Evolutionary conservation across 2,113 vertebrate genomes (phyloP).

Genomic region (Leuciscus idus): DNA sequence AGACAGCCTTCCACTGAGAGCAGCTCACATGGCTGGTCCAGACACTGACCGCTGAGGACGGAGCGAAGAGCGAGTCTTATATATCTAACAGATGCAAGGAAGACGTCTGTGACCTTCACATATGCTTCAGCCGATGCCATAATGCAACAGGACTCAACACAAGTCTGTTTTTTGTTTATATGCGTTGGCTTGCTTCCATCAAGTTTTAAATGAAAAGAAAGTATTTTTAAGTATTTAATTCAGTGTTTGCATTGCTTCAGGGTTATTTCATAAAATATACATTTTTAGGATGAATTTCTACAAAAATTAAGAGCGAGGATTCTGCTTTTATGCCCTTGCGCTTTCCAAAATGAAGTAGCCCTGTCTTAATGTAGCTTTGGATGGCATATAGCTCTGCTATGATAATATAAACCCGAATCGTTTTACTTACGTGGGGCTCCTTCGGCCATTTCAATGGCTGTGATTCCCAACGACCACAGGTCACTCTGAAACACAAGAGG

Average conservation of each 20-base stretch:
- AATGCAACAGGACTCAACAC: neutral
- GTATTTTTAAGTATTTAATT: neutral
- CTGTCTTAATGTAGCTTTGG: neutral
- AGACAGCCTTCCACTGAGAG: conserved; percentile 17
- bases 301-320: neutral
- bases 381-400: neutral
- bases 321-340: neutral
- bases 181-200: neutral
- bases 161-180: neutral
- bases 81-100: conserved; percentile 13
- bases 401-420: neutral
- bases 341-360: neutral
- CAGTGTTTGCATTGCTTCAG: neutral
- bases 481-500: conserved; percentile 18
- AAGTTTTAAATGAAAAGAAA: neutral
- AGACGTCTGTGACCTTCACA: conserved; percentile 35
- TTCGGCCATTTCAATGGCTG: conserved; percentile 32
- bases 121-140: conserved; percentile 14
- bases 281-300: neutral
- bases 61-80: neutral
- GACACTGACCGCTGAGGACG: neutral
- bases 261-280: too few species aligned
- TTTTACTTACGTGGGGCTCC: conserved; percentile 30
- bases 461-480: conserved; percentile 26
- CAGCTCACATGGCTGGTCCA: neutral